Base-by-base conservation (phyloP, 2,888 invertebrate genomes). In the Gerosis bhagava region DNA sequence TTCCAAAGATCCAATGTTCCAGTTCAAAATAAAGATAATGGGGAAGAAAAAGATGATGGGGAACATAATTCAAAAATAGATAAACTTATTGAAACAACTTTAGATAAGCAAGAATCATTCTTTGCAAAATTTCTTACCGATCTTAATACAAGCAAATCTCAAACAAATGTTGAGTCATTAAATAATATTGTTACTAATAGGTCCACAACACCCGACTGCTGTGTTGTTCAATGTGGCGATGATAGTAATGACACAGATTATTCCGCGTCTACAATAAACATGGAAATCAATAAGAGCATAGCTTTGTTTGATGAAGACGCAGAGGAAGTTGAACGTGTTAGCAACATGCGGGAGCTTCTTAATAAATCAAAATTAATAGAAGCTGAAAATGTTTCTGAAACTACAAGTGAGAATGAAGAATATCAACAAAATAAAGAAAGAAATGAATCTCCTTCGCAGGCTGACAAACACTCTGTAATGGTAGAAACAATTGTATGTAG, bases 261-360 rank as follows among this genome's bases (percentile, higher is more conserved):
- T 54, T 87, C 89, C 4, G 73, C 73, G 8, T 86, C 87, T 2
- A 89, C 89, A 1, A 89, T 89, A 8, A 77, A 87, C 49, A 73
- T 75, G 44, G 89, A 89, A 73, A 89, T 89, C 11, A 84, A 88
- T 54, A 82, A 77, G 51, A 88, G 88, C 49, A 79, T 83, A 44
- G 81, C 84, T 4, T 56, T 88, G 32, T 88, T 87, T 54, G 82
- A 86, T 49, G 81, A 83, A 0, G 80, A 84, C 40, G 73, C 79
- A 0, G 57, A 68, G 22, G 78, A 81, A 24, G 50, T 75, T 1
- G 64, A 59, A 5, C 67, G 83, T 16, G 69, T 89, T 1, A 72
- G 64, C 44, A 74, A 62, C 49, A 82, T 86, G 53, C 70, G 87
- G 37, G 63, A 80, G 22, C 55, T 87, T 36, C 62, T 87, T 1